Evolutionary conservation across 2,888 invertebrate genomes (phyloP).

Genomic region (Aspidiotus destructor): DNA sequence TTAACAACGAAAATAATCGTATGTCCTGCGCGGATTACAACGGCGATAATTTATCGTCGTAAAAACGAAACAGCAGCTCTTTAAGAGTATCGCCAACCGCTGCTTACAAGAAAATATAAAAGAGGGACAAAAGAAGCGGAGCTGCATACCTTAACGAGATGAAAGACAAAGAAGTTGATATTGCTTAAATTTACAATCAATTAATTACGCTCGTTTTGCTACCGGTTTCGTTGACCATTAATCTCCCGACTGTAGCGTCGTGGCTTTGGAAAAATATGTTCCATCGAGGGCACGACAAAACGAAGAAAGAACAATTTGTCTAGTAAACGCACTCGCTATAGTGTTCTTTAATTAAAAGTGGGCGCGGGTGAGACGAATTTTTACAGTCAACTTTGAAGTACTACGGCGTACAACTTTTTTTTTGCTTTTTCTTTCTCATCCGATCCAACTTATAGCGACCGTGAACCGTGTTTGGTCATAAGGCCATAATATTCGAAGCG

Average conservation of each 20-base stretch:
- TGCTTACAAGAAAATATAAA: not conserved
- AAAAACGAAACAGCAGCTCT: not conserved
- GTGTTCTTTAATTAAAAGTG: slow-evolving; percentile 26
- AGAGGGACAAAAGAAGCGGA: not conserved
- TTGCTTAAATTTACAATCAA: slow-evolving; percentile 11
- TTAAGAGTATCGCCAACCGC: slow-evolving; percentile 2
- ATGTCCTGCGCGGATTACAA: not conserved
- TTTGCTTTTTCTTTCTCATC: too few relatives aligned
- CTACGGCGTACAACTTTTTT: not conserved
- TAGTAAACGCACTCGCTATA: slow-evolving; percentile 20
- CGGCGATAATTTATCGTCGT: slow-evolving; percentile 11
- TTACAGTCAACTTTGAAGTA: slow-evolving; percentile 1
- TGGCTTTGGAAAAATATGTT: slow-evolving; percentile 8
- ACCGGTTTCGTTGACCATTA: slow-evolving; percentile 29
- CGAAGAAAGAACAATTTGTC: slow-evolving; percentile 20
- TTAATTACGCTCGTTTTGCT: slow-evolving; percentile 18
- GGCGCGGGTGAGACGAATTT: slow-evolving; percentile 10
- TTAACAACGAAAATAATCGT: slow-evolving; percentile 5
- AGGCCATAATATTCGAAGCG: slow-evolving; percentile 6
- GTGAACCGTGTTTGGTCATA: slow-evolving; percentile 26
- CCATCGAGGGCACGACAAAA: not conserved
- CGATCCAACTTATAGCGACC: slow-evolving; percentile 7
- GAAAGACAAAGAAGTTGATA: not conserved
- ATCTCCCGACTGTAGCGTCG: slow-evolving; percentile 3
- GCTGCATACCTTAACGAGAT: not conserved